A percentile compares a stretch with the other conserved stretches of the same genome.
phyloP scores from a whole-genome alignment of 2,797 vertebrate species.

The Artibeus jamaicensis region DNA sequence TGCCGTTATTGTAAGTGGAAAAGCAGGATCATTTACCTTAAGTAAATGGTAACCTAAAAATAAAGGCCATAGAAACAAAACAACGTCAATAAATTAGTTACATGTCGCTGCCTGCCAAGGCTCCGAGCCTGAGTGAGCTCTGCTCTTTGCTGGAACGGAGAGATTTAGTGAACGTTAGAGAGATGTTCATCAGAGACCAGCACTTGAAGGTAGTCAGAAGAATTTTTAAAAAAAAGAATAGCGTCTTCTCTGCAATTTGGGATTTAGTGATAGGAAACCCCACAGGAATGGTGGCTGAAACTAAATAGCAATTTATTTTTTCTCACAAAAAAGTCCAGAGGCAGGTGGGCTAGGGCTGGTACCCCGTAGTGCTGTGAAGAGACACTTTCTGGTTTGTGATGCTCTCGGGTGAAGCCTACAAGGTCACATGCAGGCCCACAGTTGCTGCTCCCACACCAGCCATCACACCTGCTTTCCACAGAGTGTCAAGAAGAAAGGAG shows the following conservation, averaged over 20 bases:
- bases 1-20: slow-evolving; percentile 63
- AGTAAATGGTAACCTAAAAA: slow-evolving; percentile 74
- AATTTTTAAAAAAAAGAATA: background rate
- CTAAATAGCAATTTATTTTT: background rate
- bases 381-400: background rate
- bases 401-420: background rate
- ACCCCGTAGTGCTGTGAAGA: background rate
- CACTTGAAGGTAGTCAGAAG: background rate
- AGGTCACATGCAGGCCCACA: background rate
- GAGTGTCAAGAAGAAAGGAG: background rate
- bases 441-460: background rate
- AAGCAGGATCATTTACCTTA: slow-evolving; percentile 61
- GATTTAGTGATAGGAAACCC: background rate
- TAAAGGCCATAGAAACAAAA: slow-evolving; percentile 72
- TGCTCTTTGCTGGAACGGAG: background rate
- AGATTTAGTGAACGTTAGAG: background rate
- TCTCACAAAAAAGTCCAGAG: background rate
- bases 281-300: background rate
- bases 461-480: background rate
- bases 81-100: slow-evolving; percentile 51
- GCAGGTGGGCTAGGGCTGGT: too few species aligned
- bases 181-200: background rate
- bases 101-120: slow-evolving; percentile 14
- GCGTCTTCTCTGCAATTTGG: background rate
- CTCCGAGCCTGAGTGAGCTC: background rate